Evolutionary conservation across 2,888 invertebrate species (phyloP), one percentile per base, ranked within the genome.

Genomic region (Chrysodeixis includens): DNA sequence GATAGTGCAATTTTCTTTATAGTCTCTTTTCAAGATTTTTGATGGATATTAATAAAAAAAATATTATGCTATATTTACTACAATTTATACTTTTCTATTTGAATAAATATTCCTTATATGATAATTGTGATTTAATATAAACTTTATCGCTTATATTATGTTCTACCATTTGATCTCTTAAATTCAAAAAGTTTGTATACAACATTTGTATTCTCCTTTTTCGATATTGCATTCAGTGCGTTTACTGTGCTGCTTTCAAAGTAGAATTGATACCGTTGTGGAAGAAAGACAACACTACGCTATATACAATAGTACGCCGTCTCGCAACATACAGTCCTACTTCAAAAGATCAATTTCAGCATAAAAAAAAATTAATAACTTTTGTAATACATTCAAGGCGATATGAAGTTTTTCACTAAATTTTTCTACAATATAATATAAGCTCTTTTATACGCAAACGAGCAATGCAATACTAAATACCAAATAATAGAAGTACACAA

Each of bases 1-100:
- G 66, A 72, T 67, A 70, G 81, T 81, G 79, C 81, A 82, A 82
- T 81, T 80, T 81, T 68, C 10, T 32, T 60, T 59, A 79, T 66
- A 71, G 56, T 69, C 62, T 69, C 61, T 66, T 62, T 40, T 64
- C 56, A 63, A 64, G 52, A 49, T 66, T 76, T 75, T 75, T 69
- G 59, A 73, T 75, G 52, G 59, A 75, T 65, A 44, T 70, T 65
- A 30, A 68, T 35, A 57, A 60, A 66, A 51, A 65, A 76, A 26
- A 5, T 40, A 40, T 40, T 40, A 40, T 40, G 53, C 56, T 35
- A 57, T 55, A 57, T 75, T 62, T 56, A 62, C 44, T 65, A 30
- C 51, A 62, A 32, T 40, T n/a, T 51, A 56, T 44, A 69, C 26
- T 74, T 71, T 53, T 53, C 60, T 57, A 55, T 65, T 46, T 57